Evolutionary conservation across 2,113 vertebrate genomes (phyloP).

Genomic region (Eira barbara): DNA sequence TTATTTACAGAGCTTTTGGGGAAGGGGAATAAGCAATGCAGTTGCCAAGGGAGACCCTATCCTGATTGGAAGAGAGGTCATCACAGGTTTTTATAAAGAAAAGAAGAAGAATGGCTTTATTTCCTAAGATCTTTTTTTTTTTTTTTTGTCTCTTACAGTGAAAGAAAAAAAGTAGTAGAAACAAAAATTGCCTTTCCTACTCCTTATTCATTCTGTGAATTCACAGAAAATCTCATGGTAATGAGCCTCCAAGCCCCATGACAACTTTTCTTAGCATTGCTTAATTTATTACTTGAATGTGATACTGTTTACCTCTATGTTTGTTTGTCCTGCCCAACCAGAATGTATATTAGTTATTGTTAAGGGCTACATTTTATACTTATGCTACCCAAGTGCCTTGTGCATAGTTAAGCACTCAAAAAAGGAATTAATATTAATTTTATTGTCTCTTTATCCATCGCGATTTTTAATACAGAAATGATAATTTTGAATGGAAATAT

Average conservation of each 20-base stretch:
- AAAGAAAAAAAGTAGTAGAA: conserved; percentile 47
- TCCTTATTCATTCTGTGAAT: conserved; percentile 41
- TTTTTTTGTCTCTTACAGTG: not conserved
- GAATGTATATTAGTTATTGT: not conserved
- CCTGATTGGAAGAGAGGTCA: conserved; percentile 62
- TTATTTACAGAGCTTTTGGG: conserved; percentile 43
- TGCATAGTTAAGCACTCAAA: not conserved
- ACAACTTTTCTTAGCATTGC: conserved; percentile 7
- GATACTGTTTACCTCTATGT: not conserved
- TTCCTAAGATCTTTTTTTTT: not conserved
- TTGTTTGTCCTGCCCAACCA: not conserved
- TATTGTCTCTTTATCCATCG: not conserved
- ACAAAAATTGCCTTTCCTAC: conserved; percentile 35
- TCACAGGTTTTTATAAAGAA: conserved; percentile 53
- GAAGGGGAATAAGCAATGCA: conserved; percentile 7
- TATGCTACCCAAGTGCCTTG: not conserved
- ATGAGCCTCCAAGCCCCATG: not conserved
- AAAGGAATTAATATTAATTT: conserved; percentile 10
- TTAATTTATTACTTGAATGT: conserved; percentile 36
- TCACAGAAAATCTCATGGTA: conserved; percentile 13
- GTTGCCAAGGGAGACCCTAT: conserved; percentile 67
- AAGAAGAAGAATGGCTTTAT: conserved; percentile 38
- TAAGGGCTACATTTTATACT: not conserved
- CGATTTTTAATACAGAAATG: not conserved
- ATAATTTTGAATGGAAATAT: conserved; percentile 4